A percentile compares a stretch with the other conserved stretches of the same genome.
Conservation (phyloP, 2,113 vertebrate species). For the Stigmatopora nigra region DNA sequence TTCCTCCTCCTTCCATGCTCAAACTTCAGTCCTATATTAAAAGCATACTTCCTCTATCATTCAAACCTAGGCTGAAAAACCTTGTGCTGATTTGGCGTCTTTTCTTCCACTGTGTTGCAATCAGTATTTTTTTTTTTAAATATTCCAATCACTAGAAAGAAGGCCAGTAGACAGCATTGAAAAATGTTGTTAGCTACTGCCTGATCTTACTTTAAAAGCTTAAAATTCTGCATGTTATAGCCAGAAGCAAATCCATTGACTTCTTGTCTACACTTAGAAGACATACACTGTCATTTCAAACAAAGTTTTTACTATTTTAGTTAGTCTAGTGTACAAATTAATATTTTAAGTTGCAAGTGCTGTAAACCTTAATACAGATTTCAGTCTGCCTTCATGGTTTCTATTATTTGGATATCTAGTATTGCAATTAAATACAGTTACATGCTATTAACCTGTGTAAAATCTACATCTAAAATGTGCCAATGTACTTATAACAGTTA, state of each 20-base stretch:
- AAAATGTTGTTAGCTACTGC: constrained; percentile 13
- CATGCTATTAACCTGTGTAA: too few relatives aligned
- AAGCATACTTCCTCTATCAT: constrained; percentile 11
- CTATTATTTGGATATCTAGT: too few relatives aligned
- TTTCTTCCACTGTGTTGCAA: constrained; percentile 42
- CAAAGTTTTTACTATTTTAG: too few relatives aligned
- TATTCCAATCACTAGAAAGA: constrained; percentile 47
- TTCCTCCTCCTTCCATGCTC: background rate
- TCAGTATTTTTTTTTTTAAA: constrained; percentile 40
- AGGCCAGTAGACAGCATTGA: constrained; percentile 31
- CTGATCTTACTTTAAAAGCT: constrained; percentile 11
- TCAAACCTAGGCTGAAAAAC: constrained; percentile 8
- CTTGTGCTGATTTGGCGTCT: constrained; percentile 47
- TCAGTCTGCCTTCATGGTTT: too few relatives aligned
- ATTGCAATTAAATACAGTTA: too few relatives aligned
- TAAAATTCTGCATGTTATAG: background rate
- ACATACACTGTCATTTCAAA: too few relatives aligned
- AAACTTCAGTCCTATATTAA: constrained; percentile 13
- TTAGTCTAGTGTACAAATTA: too few relatives aligned
- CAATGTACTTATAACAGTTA: background rate
- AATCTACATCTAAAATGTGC: background rate
- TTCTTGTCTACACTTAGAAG: background rate
- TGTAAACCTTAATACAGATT: too few relatives aligned
- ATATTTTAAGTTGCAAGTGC: too few relatives aligned
- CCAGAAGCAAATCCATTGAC: constrained; percentile 9